These are phyloP conservation scores for Neosalanx taihuensis DNA, from an alignment of 2,797 vertebrate genomes.

Conservation along the genomic window DNA sequence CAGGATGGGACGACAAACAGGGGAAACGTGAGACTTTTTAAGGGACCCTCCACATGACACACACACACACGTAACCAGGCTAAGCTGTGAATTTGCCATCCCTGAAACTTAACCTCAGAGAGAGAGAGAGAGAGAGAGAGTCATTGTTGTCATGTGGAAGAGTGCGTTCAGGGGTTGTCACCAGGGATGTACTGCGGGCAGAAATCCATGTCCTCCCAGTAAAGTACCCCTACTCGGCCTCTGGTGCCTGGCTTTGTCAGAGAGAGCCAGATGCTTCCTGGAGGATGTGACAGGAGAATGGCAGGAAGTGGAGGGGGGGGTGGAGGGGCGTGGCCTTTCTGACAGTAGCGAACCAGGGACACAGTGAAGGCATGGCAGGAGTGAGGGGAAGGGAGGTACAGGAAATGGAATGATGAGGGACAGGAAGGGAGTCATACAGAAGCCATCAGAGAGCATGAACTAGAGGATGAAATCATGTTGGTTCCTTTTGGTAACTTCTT, in stretches of 20 bases:
- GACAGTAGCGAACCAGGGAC: slow-evolving; percentile 5
- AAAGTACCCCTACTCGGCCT: slow-evolving; percentile 11
- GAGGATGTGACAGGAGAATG: slow-evolving; percentile 72
- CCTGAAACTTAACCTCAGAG: slow-evolving; percentile 3
- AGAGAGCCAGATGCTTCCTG: slow-evolving; percentile 74
- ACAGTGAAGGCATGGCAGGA: neutral
- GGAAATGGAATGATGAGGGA: slow-evolving; percentile 45
- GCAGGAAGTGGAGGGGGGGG: slow-evolving; percentile 59
- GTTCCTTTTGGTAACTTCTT: slow-evolving; percentile 1
- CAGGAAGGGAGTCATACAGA: slow-evolving; percentile 38
- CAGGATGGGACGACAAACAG: slow-evolving; percentile 19
- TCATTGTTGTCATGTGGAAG: slow-evolving; percentile 3
- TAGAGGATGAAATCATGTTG: slow-evolving; percentile 26
- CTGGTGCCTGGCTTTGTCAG: slow-evolving; percentile 41
- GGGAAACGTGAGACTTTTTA: slow-evolving; percentile 10
- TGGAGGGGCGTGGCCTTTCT: slow-evolving; percentile 21
- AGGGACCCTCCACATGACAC: slow-evolving; percentile 15
- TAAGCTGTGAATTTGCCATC: neutral
- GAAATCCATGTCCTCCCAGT: slow-evolving; percentile 6
- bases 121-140: neutral
- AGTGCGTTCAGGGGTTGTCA: slow-evolving; percentile 5
- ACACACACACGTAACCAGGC: slow-evolving; percentile 14
- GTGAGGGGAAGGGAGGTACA: slow-evolving; percentile 17
- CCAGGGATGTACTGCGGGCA: neutral
- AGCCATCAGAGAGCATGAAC: slow-evolving; percentile 22